Percentiles rank a stretch among this genome's conserved stretches.
phyloP scores from a whole-genome alignment of 2,888 invertebrate species.

The Ophioninae sp. region DNA sequence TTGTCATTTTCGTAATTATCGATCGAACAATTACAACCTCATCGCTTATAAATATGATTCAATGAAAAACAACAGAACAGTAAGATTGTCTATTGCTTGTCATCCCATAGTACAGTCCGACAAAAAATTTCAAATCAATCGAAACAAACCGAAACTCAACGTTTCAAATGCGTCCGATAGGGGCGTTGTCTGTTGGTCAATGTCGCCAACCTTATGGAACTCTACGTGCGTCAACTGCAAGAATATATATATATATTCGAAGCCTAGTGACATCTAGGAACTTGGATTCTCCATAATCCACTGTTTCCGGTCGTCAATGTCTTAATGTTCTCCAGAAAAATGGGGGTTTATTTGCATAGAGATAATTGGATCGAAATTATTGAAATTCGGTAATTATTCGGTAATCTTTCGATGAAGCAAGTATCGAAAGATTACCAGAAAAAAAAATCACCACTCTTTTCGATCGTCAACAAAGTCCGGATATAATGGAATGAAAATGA shows the following conservation, averaged over 20 bases:
- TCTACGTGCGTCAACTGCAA: no score
- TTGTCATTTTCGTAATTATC: neutral
- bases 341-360: neutral
- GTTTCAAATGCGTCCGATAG: neutral
- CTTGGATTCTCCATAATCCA: no score
- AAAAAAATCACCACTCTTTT: neutral
- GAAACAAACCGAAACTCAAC: neutral
- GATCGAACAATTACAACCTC: neutral
- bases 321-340: neutral
- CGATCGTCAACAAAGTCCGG: neutral
- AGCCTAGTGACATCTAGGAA: no score
- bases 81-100: neutral
- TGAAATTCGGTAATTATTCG: no score
- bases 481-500: neutral
- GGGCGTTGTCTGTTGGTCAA: conserved; percentile 12
- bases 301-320: neutral
- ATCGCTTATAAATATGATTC: neutral
- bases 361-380: neutral
- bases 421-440: no score
- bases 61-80: neutral
- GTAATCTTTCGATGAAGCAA: no score
- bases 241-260: neutral
- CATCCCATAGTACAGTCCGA: neutral
- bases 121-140: neutral
- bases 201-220: neutral